Percentiles rank a stretch among this genome's conserved stretches.
These are phyloP conservation scores for Phaethon lepturus DNA, from an alignment of 2,113 vertebrate species.

Conservation along the genomic window DNA sequence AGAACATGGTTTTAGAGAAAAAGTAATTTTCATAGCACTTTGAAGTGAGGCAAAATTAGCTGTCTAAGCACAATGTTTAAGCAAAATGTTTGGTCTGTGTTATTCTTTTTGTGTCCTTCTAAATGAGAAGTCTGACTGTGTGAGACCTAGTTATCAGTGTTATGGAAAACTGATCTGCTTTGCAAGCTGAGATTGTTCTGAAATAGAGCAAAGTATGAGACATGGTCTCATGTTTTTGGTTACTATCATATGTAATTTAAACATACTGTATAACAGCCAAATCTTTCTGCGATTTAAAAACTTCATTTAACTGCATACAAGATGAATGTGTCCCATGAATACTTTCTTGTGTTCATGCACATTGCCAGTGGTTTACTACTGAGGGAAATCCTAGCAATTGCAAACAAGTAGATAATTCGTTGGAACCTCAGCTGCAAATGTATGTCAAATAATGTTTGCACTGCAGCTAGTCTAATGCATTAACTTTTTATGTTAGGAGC, in stretches of 20 bases:
- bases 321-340: neutral
- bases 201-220: neutral
- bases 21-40: neutral
- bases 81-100: neutral
- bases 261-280: no score
- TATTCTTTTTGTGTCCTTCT: neutral
- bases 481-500: neutral
- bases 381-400: neutral
- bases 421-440: neutral
- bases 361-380: neutral
- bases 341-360: neutral
- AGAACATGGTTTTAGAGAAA: neutral
- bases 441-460: neutral
- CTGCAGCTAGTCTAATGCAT: neutral
- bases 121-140: neutral
- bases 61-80: neutral
- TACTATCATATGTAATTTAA: neutral
- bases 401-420: neutral
- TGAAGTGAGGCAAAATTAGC: neutral
- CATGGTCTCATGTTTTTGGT: neutral
- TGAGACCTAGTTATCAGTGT: neutral
- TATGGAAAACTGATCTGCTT: neutral
- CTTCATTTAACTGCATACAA: neutral
- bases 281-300: neutral
- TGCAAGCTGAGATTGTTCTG: neutral